Percentiles rank a stretch among this genome's conserved stretches.
Evolutionary conservation across 92 coral and sea anemone genomes (phyloP).

Genomic region (Epizoanthus rinbou): DNA sequence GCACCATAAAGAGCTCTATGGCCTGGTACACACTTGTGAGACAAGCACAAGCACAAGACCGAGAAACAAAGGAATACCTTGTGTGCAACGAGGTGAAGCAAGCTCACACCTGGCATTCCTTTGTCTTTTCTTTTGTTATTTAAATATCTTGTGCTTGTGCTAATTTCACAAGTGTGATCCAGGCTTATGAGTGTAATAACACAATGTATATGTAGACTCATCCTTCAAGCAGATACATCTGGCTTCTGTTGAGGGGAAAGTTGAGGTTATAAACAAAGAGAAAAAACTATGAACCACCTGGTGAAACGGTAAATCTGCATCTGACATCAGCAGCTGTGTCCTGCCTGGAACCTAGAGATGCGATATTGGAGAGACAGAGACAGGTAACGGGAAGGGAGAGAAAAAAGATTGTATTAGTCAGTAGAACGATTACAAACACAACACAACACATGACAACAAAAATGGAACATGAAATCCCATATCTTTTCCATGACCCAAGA

Average conservation of each 20-base stretch:
- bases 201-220: too few species aligned
- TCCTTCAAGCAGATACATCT: neutral
- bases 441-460: neutral
- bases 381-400: conserved; percentile 42
- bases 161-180: too few species aligned
- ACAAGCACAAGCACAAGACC: too few species aligned
- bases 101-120: too few species aligned
- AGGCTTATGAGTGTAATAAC: too few species aligned
- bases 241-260: conserved; percentile 17
- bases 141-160: too few species aligned
- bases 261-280: neutral
- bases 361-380: conserved; percentile 38
- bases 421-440: neutral
- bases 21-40: too few species aligned
- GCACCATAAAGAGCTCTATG: too few species aligned
- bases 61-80: too few species aligned
- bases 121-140: too few species aligned
- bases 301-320: conserved; percentile 16
- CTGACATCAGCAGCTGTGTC: conserved; percentile 17
- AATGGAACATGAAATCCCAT: neutral
- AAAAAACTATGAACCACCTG: conserved; percentile 38
- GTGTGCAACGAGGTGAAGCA: too few species aligned
- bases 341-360: conserved; percentile 40
- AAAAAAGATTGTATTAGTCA: conserved; percentile 8
- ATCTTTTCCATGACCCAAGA: too few species aligned